phyloP scores from a whole-genome alignment of 2,888 invertebrate species.

The Nymphalis c-album region DNA sequence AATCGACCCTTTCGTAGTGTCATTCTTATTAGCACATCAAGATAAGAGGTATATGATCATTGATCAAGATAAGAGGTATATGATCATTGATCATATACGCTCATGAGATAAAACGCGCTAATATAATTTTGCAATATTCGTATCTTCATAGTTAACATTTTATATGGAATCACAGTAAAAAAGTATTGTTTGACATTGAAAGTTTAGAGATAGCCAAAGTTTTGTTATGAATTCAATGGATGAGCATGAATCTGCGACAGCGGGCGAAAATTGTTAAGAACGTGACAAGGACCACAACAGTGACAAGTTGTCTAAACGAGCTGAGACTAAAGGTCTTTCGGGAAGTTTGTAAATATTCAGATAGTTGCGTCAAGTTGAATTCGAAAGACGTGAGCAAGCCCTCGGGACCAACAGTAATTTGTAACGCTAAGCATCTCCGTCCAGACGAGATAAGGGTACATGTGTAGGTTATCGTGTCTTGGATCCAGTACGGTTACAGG shows the following conservation, averaged over 20 bases:
- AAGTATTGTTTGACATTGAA: not conserved
- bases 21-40: no score
- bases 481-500: not conserved
- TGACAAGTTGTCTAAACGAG: constrained; percentile 46
- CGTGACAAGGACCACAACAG: constrained; percentile 36
- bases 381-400: constrained; percentile 49
- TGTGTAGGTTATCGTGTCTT: constrained; percentile 1
- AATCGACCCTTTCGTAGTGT: no score
- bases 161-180: not conserved
- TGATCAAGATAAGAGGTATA: no score
- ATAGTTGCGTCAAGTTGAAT: constrained; percentile 54
- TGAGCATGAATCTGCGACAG: constrained; percentile 18
- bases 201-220: not conserved
- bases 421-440: constrained; percentile 46
- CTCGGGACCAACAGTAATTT: constrained; percentile 45
- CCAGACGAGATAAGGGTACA: constrained; percentile 37
- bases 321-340: constrained; percentile 46
- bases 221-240: constrained; percentile 9
- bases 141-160: no score
- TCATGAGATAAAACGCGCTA: no score
- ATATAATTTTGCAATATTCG: no score
- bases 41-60: no score
- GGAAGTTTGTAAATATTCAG: constrained; percentile 59
- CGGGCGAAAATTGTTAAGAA: constrained; percentile 21
- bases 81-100: no score